A percentile compares a stretch with the other conserved stretches of the same genome.
Conservation (phyloP, 92 coral and sea anemone species). For the Pocillopora grandis region DNA sequence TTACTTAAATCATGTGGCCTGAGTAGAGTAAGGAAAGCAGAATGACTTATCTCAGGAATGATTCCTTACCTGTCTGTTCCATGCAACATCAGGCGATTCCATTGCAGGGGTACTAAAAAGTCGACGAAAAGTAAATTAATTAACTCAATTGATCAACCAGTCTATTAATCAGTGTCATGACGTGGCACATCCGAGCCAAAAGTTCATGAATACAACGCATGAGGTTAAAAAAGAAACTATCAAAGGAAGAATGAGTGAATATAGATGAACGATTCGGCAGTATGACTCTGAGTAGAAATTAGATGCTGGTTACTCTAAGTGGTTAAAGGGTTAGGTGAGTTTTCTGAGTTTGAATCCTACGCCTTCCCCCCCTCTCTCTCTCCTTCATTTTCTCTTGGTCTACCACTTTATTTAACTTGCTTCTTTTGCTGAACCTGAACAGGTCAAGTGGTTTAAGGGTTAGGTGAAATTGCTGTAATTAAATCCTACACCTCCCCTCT, state of each 20-base stretch:
- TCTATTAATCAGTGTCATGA: not conserved
- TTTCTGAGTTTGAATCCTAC: not conserved
- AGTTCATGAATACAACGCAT: too few relatives aligned
- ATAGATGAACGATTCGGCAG: too few relatives aligned
- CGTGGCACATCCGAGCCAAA: too few relatives aligned
- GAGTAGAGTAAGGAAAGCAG: too few relatives aligned
- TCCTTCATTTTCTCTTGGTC: not conserved
- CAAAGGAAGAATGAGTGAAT: too few relatives aligned
- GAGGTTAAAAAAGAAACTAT: too few relatives aligned
- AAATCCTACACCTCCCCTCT: too few relatives aligned
- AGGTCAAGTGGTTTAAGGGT: not conserved
- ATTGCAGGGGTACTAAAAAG: slow-evolving; percentile 19
- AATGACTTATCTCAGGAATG: not conserved
- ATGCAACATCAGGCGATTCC: slow-evolving; percentile 48
- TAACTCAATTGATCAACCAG: not conserved
- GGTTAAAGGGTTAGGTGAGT: too few relatives aligned
- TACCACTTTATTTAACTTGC: slow-evolving; percentile 8
- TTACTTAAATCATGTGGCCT: too few relatives aligned
- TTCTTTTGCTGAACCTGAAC: slow-evolving; percentile 24
- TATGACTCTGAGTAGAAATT: too few relatives aligned
- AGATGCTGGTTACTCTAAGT: too few relatives aligned
- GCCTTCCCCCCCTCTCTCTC: not conserved
- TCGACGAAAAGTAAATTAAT: not conserved
- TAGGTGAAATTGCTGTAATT: too few relatives aligned
- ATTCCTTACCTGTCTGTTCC: slow-evolving; percentile 40